These are phyloP conservation scores for Bufo gargarizans DNA, from an alignment of 2,113 vertebrate genomes.

Conservation along the genomic window DNA sequence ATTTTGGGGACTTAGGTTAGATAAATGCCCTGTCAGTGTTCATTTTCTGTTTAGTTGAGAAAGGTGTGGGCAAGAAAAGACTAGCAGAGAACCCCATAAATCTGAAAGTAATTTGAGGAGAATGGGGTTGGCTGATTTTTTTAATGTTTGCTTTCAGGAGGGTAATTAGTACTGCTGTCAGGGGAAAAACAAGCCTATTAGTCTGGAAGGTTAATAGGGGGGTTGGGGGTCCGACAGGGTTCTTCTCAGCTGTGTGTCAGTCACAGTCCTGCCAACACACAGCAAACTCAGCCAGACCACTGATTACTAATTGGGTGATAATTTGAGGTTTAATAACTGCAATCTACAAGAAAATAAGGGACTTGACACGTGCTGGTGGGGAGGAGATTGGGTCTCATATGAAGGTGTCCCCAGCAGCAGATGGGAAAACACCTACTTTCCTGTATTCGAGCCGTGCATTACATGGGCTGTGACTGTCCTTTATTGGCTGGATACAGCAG, in stretches of 20 bases:
- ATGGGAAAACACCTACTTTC: constrained; percentile 6
- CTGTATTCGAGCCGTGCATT: neutral
- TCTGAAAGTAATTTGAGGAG: constrained; percentile 78
- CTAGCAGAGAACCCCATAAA: constrained; percentile 65
- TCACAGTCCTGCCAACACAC: constrained; percentile 44
- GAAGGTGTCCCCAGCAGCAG: neutral
- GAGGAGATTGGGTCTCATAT: constrained; percentile 2
- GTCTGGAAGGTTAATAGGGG: constrained; percentile 52
- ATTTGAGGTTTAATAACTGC: constrained; percentile 56
- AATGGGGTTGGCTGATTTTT: constrained; percentile 75
- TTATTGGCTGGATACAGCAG: neutral
- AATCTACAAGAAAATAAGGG: constrained; percentile 47
- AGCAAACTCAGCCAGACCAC: constrained; percentile 34
- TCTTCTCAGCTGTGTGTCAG: constrained; percentile 38
- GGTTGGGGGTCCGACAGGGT: neutral
- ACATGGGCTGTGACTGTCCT: neutral
- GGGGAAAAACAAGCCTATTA: constrained; percentile 77
- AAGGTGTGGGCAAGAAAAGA: neutral
- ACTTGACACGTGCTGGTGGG: constrained; percentile 24
- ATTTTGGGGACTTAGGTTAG: constrained; percentile 41
- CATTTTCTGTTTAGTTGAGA: neutral
- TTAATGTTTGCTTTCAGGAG: constrained; percentile 80
- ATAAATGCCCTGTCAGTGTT: constrained; percentile 38
- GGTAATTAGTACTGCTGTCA: constrained; percentile 80
- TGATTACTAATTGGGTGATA: constrained; percentile 57